Percentiles rank a stretch among this genome's conserved stretches.
Conservation (phyloP, 1,140 invertebrate genomes). For the Lepidostoma basale region DNA sequence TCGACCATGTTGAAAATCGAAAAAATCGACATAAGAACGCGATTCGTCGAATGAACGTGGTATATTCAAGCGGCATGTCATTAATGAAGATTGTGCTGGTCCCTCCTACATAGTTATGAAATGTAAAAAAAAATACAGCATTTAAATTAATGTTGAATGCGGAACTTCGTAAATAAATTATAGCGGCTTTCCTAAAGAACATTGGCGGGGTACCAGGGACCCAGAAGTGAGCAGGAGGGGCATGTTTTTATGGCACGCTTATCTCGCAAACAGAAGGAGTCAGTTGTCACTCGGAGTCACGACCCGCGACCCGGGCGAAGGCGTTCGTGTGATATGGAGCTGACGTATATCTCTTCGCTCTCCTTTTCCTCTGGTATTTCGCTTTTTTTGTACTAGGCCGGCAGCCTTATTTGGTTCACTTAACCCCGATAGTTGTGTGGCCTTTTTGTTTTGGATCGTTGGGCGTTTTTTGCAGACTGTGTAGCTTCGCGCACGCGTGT, state of each 20-base stretch:
- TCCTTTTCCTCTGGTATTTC: slow-evolving; percentile 13
- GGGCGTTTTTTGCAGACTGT: too few relatives aligned
- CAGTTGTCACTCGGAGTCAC: slow-evolving; percentile 46
- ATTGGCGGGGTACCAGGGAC: slow-evolving; percentile 31
- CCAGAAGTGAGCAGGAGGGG: slow-evolving; percentile 30
- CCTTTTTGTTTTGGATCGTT: neutral
- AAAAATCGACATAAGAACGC: too few relatives aligned
- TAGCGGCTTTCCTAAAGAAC: slow-evolving; percentile 30
- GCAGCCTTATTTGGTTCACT: neutral
- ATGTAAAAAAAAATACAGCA: too few relatives aligned
- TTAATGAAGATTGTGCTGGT: too few relatives aligned
- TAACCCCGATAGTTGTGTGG: neutral
- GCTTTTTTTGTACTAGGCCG: neutral
- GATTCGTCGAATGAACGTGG: too few relatives aligned
- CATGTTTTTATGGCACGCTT: slow-evolving; percentile 42
- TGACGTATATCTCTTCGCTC: slow-evolving; percentile 28
- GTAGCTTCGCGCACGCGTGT: too few relatives aligned
- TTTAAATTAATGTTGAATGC: too few relatives aligned
- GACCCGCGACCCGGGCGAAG: slow-evolving; percentile 41
- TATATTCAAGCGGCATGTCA: too few relatives aligned
- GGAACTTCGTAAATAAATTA: slow-evolving; percentile 33
- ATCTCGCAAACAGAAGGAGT: slow-evolving; percentile 46
- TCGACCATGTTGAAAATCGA: too few relatives aligned
- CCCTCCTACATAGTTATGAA: too few relatives aligned
- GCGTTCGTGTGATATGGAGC: slow-evolving; percentile 27